Evolutionary conservation across 2,888 invertebrate genomes (phyloP).

Genomic region (Pachymerium ferrugineum): DNA sequence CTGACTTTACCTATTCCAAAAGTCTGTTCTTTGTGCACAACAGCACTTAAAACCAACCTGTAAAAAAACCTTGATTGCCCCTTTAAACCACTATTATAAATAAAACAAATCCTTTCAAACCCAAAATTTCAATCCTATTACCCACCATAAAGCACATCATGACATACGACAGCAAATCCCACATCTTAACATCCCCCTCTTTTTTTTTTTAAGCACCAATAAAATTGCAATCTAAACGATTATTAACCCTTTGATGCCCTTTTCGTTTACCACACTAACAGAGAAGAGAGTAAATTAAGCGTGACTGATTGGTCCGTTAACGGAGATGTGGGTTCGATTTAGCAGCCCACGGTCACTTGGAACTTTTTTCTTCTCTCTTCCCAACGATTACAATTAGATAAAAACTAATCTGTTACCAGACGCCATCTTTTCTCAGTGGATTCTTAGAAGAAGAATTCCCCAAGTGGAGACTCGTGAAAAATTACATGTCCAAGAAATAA

Average conservation of each 20-base stretch:
- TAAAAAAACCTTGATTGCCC: no score
- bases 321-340: background rate
- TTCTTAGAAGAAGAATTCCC: background rate
- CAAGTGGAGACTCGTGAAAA: background rate
- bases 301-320: slow-evolving; percentile 14
- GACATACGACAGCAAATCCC: no score
- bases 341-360: background rate
- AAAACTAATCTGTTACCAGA: background rate
- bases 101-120: no score
- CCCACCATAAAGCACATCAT: no score
- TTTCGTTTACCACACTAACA: background rate
- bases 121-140: no score
- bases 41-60: no score
- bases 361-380: background rate
- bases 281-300: slow-evolving; percentile 5
- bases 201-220: no score
- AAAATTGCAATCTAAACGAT: no score
- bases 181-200: no score
- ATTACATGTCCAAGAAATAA: background rate
- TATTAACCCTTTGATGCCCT: background rate
- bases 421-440: background rate
- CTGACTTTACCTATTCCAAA: no score
- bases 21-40: no score
- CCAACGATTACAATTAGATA: background rate
- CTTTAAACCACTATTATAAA: no score